Conservation (phyloP, 2,888 invertebrate genomes). For the Chrysolina americana region DNA sequence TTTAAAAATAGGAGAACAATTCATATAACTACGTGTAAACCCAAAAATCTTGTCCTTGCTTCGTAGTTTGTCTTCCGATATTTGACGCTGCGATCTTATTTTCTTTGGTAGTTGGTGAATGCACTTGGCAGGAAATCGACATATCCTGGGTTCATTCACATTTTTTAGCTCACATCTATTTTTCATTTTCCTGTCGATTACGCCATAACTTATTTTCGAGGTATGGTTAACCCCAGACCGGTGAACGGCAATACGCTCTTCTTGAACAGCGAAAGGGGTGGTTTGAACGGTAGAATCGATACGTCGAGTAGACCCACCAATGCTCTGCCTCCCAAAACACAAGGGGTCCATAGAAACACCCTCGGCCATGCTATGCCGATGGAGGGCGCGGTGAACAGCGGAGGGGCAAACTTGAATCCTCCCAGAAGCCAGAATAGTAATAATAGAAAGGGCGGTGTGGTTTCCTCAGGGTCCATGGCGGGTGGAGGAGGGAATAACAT, state of each 20-base stretch:
- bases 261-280: conserved; percentile 43
- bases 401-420: neutral
- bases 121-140: too few relatives aligned
- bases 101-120: too few relatives aligned
- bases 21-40: too few relatives aligned
- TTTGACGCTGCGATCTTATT: too few relatives aligned
- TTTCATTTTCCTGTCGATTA: too few relatives aligned
- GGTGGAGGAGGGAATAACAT: neutral
- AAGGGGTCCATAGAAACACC: neutral
- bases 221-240: neutral
- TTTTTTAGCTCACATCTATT: too few relatives aligned
- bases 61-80: too few relatives aligned
- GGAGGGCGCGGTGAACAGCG: neutral
- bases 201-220: too few relatives aligned
- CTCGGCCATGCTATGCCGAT: neutral
- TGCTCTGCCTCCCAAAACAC: neutral
- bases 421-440: conserved; percentile 8
- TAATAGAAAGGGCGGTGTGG: conserved; percentile 31
- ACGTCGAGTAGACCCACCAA: neutral
- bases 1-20: too few relatives aligned
- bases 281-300: neutral
- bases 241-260: conserved; percentile 31
- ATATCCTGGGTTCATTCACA: too few relatives aligned
- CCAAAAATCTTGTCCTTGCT: too few relatives aligned
- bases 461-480: conserved; percentile 39